phyloP scores from a whole-genome alignment of 2,888 invertebrate species.

The Hoplodrina ambigua region DNA sequence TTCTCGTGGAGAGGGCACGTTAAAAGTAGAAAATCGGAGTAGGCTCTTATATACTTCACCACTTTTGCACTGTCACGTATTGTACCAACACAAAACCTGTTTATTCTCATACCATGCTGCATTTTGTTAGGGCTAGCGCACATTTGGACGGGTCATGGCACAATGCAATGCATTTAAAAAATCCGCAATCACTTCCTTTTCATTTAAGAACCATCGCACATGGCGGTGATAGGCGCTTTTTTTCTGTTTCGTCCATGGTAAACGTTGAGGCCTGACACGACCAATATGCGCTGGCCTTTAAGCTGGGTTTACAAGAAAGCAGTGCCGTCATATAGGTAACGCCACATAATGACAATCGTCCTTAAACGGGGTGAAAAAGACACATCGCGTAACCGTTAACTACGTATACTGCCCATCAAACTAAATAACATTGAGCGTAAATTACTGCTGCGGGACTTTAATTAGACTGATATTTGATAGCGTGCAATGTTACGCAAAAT shows the following conservation, averaged over 20 bases:
- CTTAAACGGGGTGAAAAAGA: too few relatives aligned
- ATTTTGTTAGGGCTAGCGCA: slow-evolving; percentile 12
- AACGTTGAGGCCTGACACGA: not conserved
- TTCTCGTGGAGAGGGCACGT: slow-evolving; percentile 14
- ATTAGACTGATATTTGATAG: too few relatives aligned
- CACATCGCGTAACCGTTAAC: too few relatives aligned
- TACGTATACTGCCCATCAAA: not conserved
- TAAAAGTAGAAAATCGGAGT: slow-evolving; percentile 16
- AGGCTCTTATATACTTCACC: slow-evolving; percentile 7
- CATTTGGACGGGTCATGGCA: not conserved
- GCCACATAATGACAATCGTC: too few relatives aligned
- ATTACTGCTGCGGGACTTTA: too few relatives aligned
- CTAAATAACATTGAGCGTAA: too few relatives aligned
- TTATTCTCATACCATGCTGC: slow-evolving; percentile 3
- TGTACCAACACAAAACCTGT: slow-evolving; percentile 16
- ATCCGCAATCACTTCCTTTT: not conserved
- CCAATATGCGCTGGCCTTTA: not conserved
- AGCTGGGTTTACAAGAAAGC: not conserved
- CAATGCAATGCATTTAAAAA: not conserved
- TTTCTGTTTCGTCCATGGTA: not conserved
- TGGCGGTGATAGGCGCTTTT: not conserved
- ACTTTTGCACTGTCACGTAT: slow-evolving; percentile 28
- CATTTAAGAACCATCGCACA: not conserved
- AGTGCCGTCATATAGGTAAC: not conserved
- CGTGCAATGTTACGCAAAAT: too few relatives aligned